Percentiles rank a stretch among this genome's conserved stretches.
Evolutionary conservation across 2,888 invertebrate genomes (phyloP).

Genomic region (Sinohyriopsis cumingii): DNA sequence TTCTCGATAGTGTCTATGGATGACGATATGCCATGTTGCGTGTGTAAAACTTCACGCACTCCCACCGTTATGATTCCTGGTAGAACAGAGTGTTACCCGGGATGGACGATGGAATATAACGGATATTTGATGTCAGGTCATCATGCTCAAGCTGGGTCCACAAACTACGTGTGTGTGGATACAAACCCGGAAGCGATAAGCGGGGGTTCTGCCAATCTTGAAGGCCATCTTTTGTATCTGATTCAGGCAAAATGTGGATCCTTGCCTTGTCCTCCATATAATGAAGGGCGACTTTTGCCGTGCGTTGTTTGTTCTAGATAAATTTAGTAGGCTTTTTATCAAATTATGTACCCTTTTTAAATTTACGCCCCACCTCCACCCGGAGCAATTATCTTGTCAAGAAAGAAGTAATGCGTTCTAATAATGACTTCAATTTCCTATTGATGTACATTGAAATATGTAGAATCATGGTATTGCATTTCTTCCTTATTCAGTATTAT

Average conservation of each 20-base stretch:
- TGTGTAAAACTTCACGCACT: constrained; percentile 6
- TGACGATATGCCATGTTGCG: constrained; percentile 14
- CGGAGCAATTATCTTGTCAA: too few relatives aligned
- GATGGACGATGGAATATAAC: constrained; percentile 16
- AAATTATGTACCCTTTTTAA: too few relatives aligned
- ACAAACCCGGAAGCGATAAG: background rate
- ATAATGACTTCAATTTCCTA: too few relatives aligned
- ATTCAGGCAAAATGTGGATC: constrained; percentile 12
- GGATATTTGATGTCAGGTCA: constrained; percentile 13
- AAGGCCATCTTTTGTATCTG: constrained; percentile 10
- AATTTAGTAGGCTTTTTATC: too few relatives aligned
- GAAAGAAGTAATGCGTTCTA: too few relatives aligned
- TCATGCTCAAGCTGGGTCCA: background rate
- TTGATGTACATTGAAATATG: too few relatives aligned
- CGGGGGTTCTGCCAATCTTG: background rate
- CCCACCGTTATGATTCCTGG: constrained; percentile 9
- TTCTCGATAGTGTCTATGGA: background rate
- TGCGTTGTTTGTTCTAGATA: constrained; percentile 16
- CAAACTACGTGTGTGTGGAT: constrained; percentile 14
- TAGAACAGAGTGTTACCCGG: constrained; percentile 8
- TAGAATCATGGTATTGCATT: too few relatives aligned
- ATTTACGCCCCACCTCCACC: too few relatives aligned
- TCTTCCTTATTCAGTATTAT: too few relatives aligned
- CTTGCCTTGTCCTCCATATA: constrained; percentile 11
- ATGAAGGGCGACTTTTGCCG: constrained; percentile 4